A percentile compares a stretch with the other conserved stretches of the same genome.
Evolutionary conservation across 2,113 vertebrate species (phyloP).

Genomic region (Meles meles): DNA sequence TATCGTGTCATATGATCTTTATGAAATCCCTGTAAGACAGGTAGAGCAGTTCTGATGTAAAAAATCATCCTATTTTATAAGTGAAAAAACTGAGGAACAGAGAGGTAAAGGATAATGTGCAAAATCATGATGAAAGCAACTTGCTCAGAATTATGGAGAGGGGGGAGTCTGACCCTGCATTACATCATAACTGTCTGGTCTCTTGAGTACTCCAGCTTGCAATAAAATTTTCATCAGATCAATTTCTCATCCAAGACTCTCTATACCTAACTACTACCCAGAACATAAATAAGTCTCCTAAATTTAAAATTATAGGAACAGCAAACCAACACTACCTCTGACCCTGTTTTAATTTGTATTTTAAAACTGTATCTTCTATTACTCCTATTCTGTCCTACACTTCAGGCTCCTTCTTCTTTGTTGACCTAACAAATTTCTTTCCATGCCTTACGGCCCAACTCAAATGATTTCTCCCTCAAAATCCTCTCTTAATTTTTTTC

Average conservation of each 20-base stretch:
- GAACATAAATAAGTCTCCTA: conserved; percentile 10
- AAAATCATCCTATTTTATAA: background rate
- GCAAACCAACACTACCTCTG: background rate
- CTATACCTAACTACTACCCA: background rate
- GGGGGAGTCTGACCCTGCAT: background rate
- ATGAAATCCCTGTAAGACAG: background rate
- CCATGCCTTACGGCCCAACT: background rate
- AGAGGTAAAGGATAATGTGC: background rate
- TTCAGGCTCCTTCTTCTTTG: background rate
- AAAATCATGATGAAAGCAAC: background rate
- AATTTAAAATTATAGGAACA: conserved; percentile 12
- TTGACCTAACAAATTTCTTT: background rate
- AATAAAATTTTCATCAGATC: background rate
- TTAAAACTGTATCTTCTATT: background rate
- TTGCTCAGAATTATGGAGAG: background rate
- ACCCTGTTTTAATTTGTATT: background rate
- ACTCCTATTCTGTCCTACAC: background rate
- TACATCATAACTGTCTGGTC: background rate
- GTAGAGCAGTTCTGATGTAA: background rate
- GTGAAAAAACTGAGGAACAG: background rate
- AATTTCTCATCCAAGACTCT: background rate
- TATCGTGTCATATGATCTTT: background rate
- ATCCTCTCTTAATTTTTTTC: background rate
- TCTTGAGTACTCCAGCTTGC: background rate
- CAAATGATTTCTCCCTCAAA: background rate